Conservation (phyloP, 2,113 vertebrate species). For the Thermophis baileyi region DNA sequence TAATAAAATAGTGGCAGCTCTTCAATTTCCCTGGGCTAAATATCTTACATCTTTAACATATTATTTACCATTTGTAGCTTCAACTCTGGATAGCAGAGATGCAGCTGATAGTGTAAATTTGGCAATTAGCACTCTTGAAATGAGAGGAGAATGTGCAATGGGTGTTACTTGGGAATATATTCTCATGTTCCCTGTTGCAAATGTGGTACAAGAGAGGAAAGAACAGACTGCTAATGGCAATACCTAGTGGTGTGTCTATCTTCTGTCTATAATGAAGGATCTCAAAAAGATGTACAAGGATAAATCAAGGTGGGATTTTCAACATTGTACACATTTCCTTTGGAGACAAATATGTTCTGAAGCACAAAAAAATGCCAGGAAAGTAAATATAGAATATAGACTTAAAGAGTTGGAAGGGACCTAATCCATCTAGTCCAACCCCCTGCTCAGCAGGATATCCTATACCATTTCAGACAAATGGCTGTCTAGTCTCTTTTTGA, state of each 20-base stretch:
- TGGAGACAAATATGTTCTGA: not conserved
- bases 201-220: constrained; percentile 1
- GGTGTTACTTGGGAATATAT: constrained; percentile 19
- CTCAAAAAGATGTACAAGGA: not conserved
- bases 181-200: not conserved
- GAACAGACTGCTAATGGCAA: constrained; percentile 70
- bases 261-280: constrained; percentile 5
- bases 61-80: constrained; percentile 36
- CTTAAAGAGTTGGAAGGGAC: not conserved
- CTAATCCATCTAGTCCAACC: not conserved
- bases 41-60: not conserved
- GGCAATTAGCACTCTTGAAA: constrained; percentile 29
- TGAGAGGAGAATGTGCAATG: constrained; percentile 35
- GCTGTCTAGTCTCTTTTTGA: not conserved
- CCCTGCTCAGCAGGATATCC: not conserved
- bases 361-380: not conserved
- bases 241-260: constrained; percentile 68
- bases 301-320: not conserved
- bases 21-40: constrained; percentile 42
- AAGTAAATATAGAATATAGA: not conserved
- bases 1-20: constrained; percentile 54
- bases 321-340: not conserved
- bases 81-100: constrained; percentile 11
- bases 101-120: constrained; percentile 30
- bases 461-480: not conserved